Evolutionary conservation across 2,888 invertebrate species (phyloP).

Genomic region (Tetragnatha montana): DNA sequence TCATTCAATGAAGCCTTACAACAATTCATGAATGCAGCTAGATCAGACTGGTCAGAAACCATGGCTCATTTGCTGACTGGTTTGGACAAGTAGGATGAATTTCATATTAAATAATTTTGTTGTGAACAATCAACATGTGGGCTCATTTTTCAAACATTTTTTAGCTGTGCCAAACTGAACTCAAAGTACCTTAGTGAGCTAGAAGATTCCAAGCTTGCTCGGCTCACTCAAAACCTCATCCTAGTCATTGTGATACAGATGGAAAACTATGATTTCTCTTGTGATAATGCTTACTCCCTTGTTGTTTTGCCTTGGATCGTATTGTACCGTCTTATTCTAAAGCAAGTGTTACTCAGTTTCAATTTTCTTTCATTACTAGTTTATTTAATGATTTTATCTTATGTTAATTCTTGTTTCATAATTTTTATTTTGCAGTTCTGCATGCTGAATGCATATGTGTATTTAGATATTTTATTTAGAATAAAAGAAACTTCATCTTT

Average conservation of each 20-base stretch:
- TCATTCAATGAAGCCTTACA: slow-evolving; percentile 85
- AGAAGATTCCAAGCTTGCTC: slow-evolving; percentile 80
- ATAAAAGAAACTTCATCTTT: not conserved
- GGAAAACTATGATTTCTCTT: slow-evolving; percentile 81
- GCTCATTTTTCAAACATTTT: not conserved
- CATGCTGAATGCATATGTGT: too few relatives aligned
- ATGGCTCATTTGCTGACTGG: slow-evolving; percentile 77
- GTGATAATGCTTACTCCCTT: slow-evolving; percentile 81
- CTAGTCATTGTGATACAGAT: slow-evolving; percentile 87
- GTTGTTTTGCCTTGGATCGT: slow-evolving; percentile 89
- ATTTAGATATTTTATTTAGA: not conserved
- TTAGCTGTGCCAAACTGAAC: slow-evolving; percentile 58
- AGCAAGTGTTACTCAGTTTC: slow-evolving; percentile 73
- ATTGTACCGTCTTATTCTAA: slow-evolving; percentile 85
- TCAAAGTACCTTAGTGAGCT: slow-evolving; percentile 74
- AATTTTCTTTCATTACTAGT: not conserved
- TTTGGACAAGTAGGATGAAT: slow-evolving; percentile 59
- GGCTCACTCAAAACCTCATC: slow-evolving; percentile 85
- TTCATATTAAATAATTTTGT: not conserved
- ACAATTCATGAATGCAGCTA: slow-evolving; percentile 77
- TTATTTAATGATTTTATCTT: not conserved
- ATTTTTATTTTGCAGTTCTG: not conserved
- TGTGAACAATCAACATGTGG: not conserved
- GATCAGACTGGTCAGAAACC: slow-evolving; percentile 77
- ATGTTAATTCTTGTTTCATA: not conserved